A percentile compares a stretch with the other conserved stretches of the same genome.
Conservation (phyloP, 2,797 vertebrate species). For the Acropternis orthonyx region DNA sequence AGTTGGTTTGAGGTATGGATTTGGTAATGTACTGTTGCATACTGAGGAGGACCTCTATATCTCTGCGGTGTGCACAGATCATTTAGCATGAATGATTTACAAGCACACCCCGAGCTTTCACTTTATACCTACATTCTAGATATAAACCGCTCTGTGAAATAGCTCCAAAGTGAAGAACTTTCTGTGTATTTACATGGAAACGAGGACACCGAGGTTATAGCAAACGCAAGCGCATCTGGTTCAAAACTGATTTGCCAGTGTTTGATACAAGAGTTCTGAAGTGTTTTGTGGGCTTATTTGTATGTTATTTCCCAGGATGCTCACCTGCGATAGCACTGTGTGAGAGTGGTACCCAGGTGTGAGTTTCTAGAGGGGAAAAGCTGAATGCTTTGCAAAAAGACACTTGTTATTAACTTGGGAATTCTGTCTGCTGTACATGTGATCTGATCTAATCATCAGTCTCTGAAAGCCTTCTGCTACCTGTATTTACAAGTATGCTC, state of each 20-base stretch:
- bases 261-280: background rate
- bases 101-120: background rate
- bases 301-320: background rate
- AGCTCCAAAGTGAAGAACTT: constrained; percentile 2
- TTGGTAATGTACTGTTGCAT: background rate
- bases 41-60: background rate
- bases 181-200: constrained; percentile 4
- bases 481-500: background rate
- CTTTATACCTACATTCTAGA: background rate
- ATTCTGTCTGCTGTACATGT: background rate
- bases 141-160: background rate
- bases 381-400: background rate
- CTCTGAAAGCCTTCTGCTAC: background rate
- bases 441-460: background rate
- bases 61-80: background rate
- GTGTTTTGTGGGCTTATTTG: background rate
- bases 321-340: background rate
- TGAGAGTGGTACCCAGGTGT: background rate
- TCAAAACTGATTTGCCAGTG: background rate
- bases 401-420: background rate
- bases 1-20: background rate
- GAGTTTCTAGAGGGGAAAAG: background rate
- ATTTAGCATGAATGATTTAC: background rate
- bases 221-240: background rate
- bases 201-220: background rate